Percentiles rank a stretch among this genome's conserved stretches.
Evolutionary conservation across 2,888 invertebrate genomes (phyloP).

Genomic region (Diaphora mendica): DNA sequence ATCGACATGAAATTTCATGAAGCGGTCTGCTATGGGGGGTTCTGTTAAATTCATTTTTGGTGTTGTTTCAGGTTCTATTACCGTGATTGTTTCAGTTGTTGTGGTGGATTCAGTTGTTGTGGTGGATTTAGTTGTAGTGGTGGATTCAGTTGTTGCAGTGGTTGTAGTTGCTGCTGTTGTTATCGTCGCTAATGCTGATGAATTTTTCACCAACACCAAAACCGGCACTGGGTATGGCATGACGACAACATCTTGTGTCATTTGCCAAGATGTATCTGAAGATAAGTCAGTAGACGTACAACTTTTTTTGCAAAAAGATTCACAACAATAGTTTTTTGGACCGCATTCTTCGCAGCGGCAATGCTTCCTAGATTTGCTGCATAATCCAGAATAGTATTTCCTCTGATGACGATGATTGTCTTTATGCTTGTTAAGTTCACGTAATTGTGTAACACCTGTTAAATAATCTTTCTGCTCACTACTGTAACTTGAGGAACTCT

Average conservation of each 20-base stretch:
- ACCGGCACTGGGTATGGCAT: constrained; percentile 13
- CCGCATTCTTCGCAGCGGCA: neutral
- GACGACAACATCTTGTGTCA: constrained; percentile 1
- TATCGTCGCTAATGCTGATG: neutral
- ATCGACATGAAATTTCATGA: neutral
- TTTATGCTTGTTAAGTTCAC: neutral
- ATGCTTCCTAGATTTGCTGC: neutral
- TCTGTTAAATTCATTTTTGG: neutral
- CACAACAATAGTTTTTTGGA: constrained; percentile 1
- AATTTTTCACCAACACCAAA: neutral
- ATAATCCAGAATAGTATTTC: neutral
- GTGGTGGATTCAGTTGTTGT: neutral
- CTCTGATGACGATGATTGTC: neutral
- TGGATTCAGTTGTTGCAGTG: neutral
- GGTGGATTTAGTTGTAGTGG: neutral
- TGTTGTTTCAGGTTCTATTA: neutral
- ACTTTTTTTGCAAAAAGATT: neutral
- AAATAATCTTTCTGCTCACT: neutral
- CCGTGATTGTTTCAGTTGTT: neutral
- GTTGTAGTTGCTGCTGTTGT: neutral
- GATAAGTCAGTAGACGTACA: neutral
- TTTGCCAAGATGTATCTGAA: neutral
- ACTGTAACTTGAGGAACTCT: neutral
- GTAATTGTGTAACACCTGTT: no score
- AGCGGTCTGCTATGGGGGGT: neutral